Conservation (phyloP, 2,888 invertebrate genomes). For the Notodonta dromedarius region DNA sequence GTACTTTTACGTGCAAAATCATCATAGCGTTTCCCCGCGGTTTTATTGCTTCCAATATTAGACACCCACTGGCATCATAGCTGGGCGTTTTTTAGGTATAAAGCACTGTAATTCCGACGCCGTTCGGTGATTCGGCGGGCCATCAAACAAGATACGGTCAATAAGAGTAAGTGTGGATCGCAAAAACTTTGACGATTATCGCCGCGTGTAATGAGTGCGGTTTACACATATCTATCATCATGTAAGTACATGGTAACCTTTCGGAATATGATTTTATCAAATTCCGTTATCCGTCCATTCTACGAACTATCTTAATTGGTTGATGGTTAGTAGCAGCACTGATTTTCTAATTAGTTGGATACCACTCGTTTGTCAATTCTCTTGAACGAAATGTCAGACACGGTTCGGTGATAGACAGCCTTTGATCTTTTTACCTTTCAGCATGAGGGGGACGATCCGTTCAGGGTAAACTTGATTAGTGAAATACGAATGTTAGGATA, state of each 20-base stretch:
- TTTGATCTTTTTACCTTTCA: neutral
- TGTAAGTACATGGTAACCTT: constrained; percentile 12
- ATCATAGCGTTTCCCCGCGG: neutral
- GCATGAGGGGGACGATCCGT: neutral
- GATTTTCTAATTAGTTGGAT: constrained; percentile 26
- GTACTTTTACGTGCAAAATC: neutral
- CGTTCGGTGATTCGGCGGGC: constrained; percentile 35
- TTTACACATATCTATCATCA: neutral
- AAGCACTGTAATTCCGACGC: constrained; percentile 29
- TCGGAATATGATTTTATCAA: neutral
- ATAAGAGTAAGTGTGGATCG: constrained; percentile 40
- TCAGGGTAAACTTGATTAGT: neutral
- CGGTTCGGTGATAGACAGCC: neutral
- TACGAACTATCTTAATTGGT: too few relatives aligned
- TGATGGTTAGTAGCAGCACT: constrained; percentile 6
- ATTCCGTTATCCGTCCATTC: too few relatives aligned
- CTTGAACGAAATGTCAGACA: constrained; percentile 20
- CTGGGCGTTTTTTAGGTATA: constrained; percentile 11
- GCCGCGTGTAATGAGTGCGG: constrained; percentile 26
- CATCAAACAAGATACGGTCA: constrained; percentile 43
- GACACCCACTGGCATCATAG: neutral
- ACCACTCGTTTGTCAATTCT: constrained; percentile 13
- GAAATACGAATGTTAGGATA: constrained; percentile 13
- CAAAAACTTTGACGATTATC: constrained; percentile 38
- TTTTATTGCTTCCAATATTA: constrained; percentile 6